phyloP scores from a whole-genome alignment of 2,797 vertebrate genomes.

The Anableps anableps region DNA sequence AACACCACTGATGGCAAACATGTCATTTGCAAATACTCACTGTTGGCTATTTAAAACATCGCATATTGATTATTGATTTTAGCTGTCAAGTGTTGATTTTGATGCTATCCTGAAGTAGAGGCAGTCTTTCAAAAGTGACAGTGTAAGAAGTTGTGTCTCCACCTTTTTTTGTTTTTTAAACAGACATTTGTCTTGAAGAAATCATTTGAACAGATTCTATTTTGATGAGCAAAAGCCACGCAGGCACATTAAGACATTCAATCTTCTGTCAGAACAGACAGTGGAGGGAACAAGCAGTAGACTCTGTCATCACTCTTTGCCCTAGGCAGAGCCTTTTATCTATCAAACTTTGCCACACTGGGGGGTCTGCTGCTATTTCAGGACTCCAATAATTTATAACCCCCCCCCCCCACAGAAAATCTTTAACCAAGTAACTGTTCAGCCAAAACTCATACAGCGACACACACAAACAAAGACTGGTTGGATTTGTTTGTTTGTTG shows the following conservation, averaged over 20 bases:
- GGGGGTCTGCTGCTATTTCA: constrained; percentile 70
- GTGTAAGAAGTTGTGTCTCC: constrained; percentile 27
- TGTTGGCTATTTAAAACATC: constrained; percentile 22
- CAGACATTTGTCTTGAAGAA: constrained; percentile 40
- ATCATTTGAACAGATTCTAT: constrained; percentile 51
- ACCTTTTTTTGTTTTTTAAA: constrained; percentile 10
- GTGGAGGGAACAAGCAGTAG: constrained; percentile 37
- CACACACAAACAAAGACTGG: constrained; percentile 58
- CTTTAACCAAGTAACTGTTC: constrained; percentile 53
- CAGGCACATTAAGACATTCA: constrained; percentile 50
- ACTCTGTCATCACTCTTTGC: constrained; percentile 57
- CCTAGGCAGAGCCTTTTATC: constrained; percentile 67
- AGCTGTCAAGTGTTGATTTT: constrained; percentile 49
- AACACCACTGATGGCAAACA: constrained; percentile 8
- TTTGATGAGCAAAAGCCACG: constrained; percentile 44
- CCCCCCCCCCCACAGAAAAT: constrained; percentile 9
- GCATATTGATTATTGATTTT: constrained; percentile 64
- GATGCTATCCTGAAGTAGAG: constrained; percentile 32
- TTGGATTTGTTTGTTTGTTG: constrained; percentile 55
- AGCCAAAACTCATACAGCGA: constrained; percentile 67
- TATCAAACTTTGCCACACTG: constrained; percentile 46
- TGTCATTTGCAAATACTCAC: background rate
- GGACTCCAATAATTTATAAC: constrained; percentile 30
- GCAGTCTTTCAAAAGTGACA: constrained; percentile 24
- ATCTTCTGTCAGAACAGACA: constrained; percentile 63